These are phyloP conservation scores for Urophycis tenuis DNA, from an alignment of 2,797 vertebrate genomes.

Conservation along the genomic window DNA sequence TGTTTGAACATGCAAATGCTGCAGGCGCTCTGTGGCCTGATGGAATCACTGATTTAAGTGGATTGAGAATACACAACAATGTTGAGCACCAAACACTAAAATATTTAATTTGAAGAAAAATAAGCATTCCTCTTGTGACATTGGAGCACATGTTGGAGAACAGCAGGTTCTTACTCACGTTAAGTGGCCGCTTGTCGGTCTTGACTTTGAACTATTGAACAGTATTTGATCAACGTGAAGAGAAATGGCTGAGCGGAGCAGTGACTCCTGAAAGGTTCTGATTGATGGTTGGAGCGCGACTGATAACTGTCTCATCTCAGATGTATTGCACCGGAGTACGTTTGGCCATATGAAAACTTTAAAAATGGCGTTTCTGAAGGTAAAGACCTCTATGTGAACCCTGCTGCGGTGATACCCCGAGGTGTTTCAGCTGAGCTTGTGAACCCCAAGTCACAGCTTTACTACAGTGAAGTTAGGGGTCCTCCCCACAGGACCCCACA, in stretches of 20 bases:
- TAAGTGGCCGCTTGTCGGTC: background rate
- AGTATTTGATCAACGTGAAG: background rate
- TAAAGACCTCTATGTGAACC: too few relatives aligned
- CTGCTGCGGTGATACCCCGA: too few relatives aligned
- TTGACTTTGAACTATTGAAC: conserved; percentile 6
- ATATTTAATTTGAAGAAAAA: background rate
- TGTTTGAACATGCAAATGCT: conserved; percentile 68
- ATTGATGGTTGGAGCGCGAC: too few relatives aligned
- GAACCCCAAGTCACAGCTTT: too few relatives aligned
- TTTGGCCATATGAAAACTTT: too few relatives aligned
- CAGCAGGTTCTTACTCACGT: background rate
- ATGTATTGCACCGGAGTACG: too few relatives aligned
- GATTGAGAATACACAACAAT: conserved; percentile 45
- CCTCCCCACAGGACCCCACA: too few relatives aligned
- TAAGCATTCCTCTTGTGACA: background rate
- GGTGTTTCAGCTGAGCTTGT: too few relatives aligned
- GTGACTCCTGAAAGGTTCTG: background rate
- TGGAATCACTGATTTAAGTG: conserved; percentile 58
- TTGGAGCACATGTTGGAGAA: conserved; percentile 13
- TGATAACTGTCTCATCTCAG: too few relatives aligned
- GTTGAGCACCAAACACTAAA: background rate
- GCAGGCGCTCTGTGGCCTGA: conserved; percentile 51
- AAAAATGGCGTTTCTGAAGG: too few relatives aligned
- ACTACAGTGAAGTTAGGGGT: too few relatives aligned
- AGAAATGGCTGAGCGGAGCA: background rate